These are phyloP conservation scores for Heliothis peltigera DNA, from an alignment of 2,888 invertebrate species.

Conservation along the genomic window DNA sequence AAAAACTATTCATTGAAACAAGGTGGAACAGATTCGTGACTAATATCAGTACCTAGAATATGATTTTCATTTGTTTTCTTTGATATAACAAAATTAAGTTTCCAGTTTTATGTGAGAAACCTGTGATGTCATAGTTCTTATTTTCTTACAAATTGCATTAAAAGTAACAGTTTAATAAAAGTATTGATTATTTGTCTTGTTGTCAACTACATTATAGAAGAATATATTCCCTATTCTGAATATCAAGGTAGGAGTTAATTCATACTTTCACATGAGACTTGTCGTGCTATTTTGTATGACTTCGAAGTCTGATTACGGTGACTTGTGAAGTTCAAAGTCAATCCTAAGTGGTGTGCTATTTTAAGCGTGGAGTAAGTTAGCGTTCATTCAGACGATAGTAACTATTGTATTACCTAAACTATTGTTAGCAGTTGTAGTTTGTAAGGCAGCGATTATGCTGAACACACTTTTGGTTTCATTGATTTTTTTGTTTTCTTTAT, in stretches of 20 bases:
- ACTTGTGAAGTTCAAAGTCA: constrained; percentile 74
- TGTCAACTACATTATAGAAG: too few relatives aligned
- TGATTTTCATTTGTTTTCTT: too few relatives aligned
- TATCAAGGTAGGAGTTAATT: constrained; percentile 58
- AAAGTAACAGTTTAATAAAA: too few relatives aligned
- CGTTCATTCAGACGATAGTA: constrained; percentile 63
- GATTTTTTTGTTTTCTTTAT: constrained; percentile 19
- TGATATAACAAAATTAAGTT: too few relatives aligned
- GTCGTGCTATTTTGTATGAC: constrained; percentile 59
- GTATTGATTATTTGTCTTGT: too few relatives aligned
- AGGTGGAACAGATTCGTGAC: constrained; percentile 72
- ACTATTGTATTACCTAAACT: constrained; percentile 61
- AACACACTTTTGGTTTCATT: constrained; percentile 31
- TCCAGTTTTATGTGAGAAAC: too few relatives aligned
- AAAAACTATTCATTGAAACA: constrained; percentile 65
- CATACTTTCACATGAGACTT: constrained; percentile 53
- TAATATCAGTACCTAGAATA: constrained; percentile 62
- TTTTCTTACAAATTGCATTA: too few relatives aligned
- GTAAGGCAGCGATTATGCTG: constrained; percentile 38
- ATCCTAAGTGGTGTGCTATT: constrained; percentile 66
- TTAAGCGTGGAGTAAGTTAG: constrained; percentile 63
- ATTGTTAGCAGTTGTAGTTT: constrained; percentile 61
- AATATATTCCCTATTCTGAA: too few relatives aligned
- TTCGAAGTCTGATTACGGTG: constrained; percentile 65
- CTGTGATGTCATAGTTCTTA: too few relatives aligned